A percentile compares a stretch with the other conserved stretches of the same genome.
These are phyloP conservation scores for Opisthograptis luteolata DNA, from an alignment of 2,888 invertebrate genomes.

Conservation along the genomic window DNA sequence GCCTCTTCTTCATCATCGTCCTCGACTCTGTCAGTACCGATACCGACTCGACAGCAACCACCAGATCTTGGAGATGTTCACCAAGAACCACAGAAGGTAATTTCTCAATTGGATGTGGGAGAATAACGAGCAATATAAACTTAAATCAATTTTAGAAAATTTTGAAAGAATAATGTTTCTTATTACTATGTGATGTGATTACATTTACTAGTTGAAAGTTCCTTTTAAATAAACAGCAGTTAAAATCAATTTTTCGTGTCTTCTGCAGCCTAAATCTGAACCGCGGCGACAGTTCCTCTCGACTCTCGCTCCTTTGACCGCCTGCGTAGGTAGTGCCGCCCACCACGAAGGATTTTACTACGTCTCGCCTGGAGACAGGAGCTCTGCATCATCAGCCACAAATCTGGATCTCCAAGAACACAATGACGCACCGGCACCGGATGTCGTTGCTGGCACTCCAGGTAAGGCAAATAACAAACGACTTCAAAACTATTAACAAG, in stretches of 20 bases:
- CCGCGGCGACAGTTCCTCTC: slow-evolving; percentile 91
- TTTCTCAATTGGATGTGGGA: too few species aligned
- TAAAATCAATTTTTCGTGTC: neutral
- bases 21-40: slow-evolving; percentile 66
- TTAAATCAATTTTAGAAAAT: too few species aligned
- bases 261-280: slow-evolving; percentile 80
- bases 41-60: slow-evolving; percentile 64
- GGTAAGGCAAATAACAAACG: slow-evolving; percentile 48
- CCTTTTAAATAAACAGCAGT: too few species aligned
- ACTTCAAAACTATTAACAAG: neutral
- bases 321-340: slow-evolving; percentile 87
- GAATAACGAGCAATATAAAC: too few species aligned
- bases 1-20: slow-evolving; percentile 78
- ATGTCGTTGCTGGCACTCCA: slow-evolving; percentile 91
- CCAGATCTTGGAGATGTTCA: slow-evolving; percentile 74
- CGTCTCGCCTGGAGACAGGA: slow-evolving; percentile 84
- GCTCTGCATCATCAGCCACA: slow-evolving; percentile 84
- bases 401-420: slow-evolving; percentile 85
- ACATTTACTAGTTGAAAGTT: too few species aligned
- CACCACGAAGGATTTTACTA: slow-evolving; percentile 80
- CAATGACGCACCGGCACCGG: slow-evolving; percentile 87
- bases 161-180: too few species aligned
- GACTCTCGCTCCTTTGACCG: slow-evolving; percentile 90
- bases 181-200: too few species aligned
- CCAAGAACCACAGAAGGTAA: slow-evolving; percentile 71